phyloP scores from a whole-genome alignment of 2,888 invertebrate genomes.

The Harmothoe impar region DNA sequence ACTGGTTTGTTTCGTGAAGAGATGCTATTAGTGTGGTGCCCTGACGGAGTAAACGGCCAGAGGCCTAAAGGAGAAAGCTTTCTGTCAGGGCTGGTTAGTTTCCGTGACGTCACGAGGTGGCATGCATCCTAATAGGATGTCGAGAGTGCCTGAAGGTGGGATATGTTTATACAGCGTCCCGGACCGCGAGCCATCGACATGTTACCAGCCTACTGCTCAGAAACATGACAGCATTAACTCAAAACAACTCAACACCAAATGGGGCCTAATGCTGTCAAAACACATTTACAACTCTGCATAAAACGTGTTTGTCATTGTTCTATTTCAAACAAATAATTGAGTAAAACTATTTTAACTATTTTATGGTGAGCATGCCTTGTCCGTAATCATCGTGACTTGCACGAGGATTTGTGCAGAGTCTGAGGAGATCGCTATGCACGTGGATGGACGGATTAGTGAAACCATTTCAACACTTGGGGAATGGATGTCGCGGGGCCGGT shows the following conservation, averaged over 20 bases:
- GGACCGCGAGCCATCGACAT: background rate
- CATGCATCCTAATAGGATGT: background rate
- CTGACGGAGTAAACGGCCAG: background rate
- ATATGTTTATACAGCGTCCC: background rate
- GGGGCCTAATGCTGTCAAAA: too few species aligned
- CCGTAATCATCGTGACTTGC: too few species aligned
- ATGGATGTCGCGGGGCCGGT: too few species aligned
- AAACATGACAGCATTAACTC: background rate
- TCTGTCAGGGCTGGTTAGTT: background rate
- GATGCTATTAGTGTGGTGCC: background rate
- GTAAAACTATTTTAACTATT: too few species aligned
- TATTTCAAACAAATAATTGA: too few species aligned
- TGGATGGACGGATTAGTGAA: too few species aligned
- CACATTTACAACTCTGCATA: too few species aligned
- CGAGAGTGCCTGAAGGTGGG: background rate
- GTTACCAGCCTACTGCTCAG: background rate
- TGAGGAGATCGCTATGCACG: too few species aligned
- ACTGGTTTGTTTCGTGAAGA: constrained; percentile 14
- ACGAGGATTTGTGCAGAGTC: too few species aligned
- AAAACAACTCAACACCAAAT: background rate
- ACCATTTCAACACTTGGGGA: too few species aligned
- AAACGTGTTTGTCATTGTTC: too few species aligned
- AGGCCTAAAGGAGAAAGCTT: background rate
- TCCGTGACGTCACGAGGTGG: background rate
- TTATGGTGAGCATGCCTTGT: too few species aligned